A percentile compares a stretch with the other conserved stretches of the same genome.
Conservation (phyloP, 2,888 invertebrate genomes). For the Sarcophaga caerulescens region DNA sequence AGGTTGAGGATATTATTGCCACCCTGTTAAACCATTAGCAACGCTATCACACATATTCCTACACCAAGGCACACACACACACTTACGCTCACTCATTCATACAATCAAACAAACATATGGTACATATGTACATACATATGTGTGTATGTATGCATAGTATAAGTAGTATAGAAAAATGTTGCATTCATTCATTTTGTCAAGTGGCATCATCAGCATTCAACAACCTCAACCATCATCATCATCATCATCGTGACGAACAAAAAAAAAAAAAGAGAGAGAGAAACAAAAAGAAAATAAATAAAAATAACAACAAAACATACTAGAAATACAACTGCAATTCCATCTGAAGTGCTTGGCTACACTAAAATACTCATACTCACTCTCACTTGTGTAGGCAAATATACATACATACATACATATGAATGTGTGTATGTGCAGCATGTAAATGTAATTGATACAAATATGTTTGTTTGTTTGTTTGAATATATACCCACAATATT, state of each 20-base stretch:
- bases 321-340: constrained; percentile 59
- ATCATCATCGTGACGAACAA: constrained; percentile 53
- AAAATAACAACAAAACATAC: constrained; percentile 33
- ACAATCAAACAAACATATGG: constrained; percentile 28
- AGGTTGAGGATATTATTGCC: neutral
- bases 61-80: constrained; percentile 5
- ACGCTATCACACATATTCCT: neutral
- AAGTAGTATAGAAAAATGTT: constrained; percentile 61
- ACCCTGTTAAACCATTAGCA: neutral
- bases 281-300: constrained; percentile 23
- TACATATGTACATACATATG: no score
- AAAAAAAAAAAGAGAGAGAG: constrained; percentile 7
- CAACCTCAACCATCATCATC: constrained; percentile 58
- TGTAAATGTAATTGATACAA: constrained; percentile 64
- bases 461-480: constrained; percentile 49
- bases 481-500: neutral
- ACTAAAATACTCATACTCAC: constrained; percentile 4
- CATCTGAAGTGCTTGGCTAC: constrained; percentile 63
- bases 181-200: constrained; percentile 69
- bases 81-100: constrained; percentile 34
- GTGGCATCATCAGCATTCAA: constrained; percentile 69
- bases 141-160: neutral
- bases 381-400: neutral
- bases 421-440: constrained; percentile 32
- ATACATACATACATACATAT: neutral